Percentiles rank a stretch among this genome's conserved stretches.
Conservation (phyloP, 2,113 vertebrate species). For the Anthoscopus minutus region DNA sequence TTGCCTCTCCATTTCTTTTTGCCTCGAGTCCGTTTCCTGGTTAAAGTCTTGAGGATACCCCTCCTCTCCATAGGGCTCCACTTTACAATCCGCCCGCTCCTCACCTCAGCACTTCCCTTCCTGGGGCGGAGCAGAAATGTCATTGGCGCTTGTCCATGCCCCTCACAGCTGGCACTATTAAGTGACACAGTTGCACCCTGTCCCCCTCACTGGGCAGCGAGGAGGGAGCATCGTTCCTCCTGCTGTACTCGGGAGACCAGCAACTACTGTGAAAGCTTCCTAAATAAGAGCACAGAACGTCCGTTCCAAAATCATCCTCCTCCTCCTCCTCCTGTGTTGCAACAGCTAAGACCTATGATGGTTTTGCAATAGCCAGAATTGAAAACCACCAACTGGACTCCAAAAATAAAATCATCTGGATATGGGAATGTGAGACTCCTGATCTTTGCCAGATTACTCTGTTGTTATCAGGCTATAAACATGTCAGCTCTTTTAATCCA, state of each 20-base stretch:
- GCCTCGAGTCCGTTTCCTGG: slow-evolving; percentile 53
- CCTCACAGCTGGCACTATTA: slow-evolving; percentile 18
- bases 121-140: neutral
- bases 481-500: slow-evolving; percentile 47
- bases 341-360: slow-evolving; percentile 26
- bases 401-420: slow-evolving; percentile 61
- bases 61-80: slow-evolving; percentile 62
- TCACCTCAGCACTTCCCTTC: slow-evolving; percentile 30
- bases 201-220: neutral
- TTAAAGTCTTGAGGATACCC: slow-evolving; percentile 53
- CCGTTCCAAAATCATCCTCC: slow-evolving; percentile 20
- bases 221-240: slow-evolving; percentile 9
- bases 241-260: neutral
- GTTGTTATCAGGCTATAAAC: slow-evolving; percentile 59
- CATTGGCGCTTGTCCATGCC: slow-evolving; percentile 3
- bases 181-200: neutral
- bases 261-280: neutral
- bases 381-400: slow-evolving; percentile 51
- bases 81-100: slow-evolving; percentile 46
- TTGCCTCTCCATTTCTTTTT: slow-evolving; percentile 58
- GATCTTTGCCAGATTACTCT: slow-evolving; percentile 18
- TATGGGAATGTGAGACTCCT: slow-evolving; percentile 29
- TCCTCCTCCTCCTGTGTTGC: slow-evolving; percentile 55
- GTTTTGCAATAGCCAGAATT: slow-evolving; percentile 58
- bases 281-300: neutral